A percentile compares a stretch with the other conserved stretches of the same genome.
Evolutionary conservation across 2,888 invertebrate genomes (phyloP).

Genomic region (Chirona hameri): DNA sequence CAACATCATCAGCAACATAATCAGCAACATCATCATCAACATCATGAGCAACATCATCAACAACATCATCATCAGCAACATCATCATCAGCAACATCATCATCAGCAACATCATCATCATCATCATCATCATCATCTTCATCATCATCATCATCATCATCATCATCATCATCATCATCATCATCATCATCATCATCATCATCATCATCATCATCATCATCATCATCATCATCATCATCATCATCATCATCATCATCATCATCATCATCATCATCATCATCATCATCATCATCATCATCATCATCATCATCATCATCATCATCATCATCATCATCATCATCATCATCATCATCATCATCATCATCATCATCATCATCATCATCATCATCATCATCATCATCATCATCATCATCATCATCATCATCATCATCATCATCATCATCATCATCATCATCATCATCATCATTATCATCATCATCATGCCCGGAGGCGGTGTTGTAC

Average conservation of each 20-base stretch:
- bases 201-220: conserved; percentile 22
- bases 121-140: conserved; percentile 12
- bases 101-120: conserved; percentile 22
- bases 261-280: too few relatives aligned
- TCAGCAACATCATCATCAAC: too few relatives aligned
- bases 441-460: conserved; percentile 22
- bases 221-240: conserved; percentile 22
- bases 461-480: conserved; percentile 22
- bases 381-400: conserved; percentile 22
- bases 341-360: conserved; percentile 22
- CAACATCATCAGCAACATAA: too few relatives aligned
- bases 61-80: too few relatives aligned
- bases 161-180: conserved; percentile 22
- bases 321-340: conserved; percentile 11
- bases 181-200: conserved; percentile 22
- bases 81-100: too few relatives aligned
- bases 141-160: conserved; percentile 22
- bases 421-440: conserved; percentile 22
- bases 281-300: too few relatives aligned
- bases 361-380: conserved; percentile 22
- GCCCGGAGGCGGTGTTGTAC: too few relatives aligned
- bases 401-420: conserved; percentile 22
- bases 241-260: conserved; percentile 22
- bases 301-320: too few relatives aligned
- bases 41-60: too few relatives aligned